Percentiles rank a stretch among this genome's conserved stretches.
These are phyloP conservation scores for Tinea semifulvella DNA, from an alignment of 2,888 invertebrate genomes.

Conservation along the genomic window DNA sequence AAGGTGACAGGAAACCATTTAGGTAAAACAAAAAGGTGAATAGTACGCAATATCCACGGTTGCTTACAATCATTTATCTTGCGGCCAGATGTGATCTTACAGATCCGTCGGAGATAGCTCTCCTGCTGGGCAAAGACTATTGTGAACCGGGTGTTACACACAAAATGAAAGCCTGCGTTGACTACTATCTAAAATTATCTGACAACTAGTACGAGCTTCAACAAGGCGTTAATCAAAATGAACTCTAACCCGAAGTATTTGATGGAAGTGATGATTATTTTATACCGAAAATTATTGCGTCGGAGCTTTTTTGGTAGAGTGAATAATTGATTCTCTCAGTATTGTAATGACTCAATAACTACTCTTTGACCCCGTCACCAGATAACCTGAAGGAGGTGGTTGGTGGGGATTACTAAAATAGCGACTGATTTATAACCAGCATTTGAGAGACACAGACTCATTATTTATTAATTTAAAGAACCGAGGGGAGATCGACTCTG, in stretches of 20 bases:
- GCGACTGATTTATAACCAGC: too few relatives aligned
- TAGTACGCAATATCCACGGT: constrained; percentile 8
- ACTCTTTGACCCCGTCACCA: too few relatives aligned
- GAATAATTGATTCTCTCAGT: too few relatives aligned
- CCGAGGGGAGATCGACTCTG: too few relatives aligned
- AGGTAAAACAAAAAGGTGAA: constrained; percentile 11
- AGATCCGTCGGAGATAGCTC: constrained; percentile 24
- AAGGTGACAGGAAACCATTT: constrained; percentile 12
- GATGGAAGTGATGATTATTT: constrained; percentile 13
- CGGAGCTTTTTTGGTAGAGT: too few relatives aligned
- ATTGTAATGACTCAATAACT: too few relatives aligned
- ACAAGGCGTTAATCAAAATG: constrained; percentile 31
- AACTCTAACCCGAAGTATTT: constrained; percentile 26
- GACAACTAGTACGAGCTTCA: constrained; percentile 23
- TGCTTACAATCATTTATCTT: constrained; percentile 16
- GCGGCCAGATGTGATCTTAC: constrained; percentile 27
- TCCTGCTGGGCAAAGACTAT: constrained; percentile 26
- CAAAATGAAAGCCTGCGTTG: constrained; percentile 12
- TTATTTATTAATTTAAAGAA: too few relatives aligned
- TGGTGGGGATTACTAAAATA: too few relatives aligned
- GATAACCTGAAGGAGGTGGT: too few relatives aligned
- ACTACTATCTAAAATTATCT: constrained; percentile 22
- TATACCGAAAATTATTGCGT: constrained; percentile 22
- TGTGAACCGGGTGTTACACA: constrained; percentile 27
- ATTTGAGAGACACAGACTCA: too few relatives aligned